These are phyloP conservation scores for Rugalucina vietnamica DNA, from an alignment of 2,888 invertebrate genomes.

Conservation along the genomic window DNA sequence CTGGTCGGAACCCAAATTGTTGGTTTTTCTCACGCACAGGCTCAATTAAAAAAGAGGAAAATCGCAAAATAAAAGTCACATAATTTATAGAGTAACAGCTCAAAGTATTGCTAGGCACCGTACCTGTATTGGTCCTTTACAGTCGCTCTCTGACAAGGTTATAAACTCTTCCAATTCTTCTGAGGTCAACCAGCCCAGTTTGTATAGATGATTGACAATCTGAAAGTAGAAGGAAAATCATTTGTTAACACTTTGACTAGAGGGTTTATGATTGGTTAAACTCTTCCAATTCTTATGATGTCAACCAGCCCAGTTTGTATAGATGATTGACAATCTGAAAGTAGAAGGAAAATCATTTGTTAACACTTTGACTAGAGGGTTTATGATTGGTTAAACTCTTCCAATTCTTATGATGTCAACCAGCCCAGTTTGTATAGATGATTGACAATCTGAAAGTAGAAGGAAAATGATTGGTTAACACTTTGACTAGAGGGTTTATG, in stretches of 20 bases:
- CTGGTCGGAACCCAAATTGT: no score
- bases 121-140: neutral
- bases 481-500: no score
- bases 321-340: constrained; percentile 57
- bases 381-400: constrained; percentile 1
- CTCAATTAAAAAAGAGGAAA: no score
- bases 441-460: constrained; percentile 51
- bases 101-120: neutral
- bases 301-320: constrained; percentile 47
- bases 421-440: constrained; percentile 47
- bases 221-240: constrained; percentile 17
- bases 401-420: constrained; percentile 37
- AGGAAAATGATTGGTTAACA: neutral
- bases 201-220: constrained; percentile 55
- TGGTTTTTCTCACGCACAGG: no score
- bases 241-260: neutral
- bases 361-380: no score
- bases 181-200: constrained; percentile 41
- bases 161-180: constrained; percentile 37
- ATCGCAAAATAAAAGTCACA: no score
- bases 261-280: neutral
- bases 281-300: constrained; percentile 26
- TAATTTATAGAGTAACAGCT: neutral
- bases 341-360: neutral
- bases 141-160: neutral